These are phyloP conservation scores for Nephila pilipes DNA, from an alignment of 1,140 invertebrate species.

Conservation along the genomic window DNA sequence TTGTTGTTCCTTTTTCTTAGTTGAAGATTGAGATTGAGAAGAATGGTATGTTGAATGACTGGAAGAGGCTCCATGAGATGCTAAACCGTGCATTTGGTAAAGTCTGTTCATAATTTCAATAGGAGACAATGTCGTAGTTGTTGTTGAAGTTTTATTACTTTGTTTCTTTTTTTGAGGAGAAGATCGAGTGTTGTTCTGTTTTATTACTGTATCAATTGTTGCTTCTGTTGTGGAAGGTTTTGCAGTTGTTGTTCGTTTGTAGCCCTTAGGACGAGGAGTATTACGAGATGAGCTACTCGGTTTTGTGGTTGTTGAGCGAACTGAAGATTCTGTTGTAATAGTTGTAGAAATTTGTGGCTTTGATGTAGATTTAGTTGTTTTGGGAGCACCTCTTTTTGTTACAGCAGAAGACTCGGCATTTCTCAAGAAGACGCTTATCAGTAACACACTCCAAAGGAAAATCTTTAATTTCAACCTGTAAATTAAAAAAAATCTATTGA, in stretches of 20 bases:
- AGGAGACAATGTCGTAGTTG: conserved; percentile 61
- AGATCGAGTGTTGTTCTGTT: background rate
- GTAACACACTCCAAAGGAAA: conserved; percentile 43
- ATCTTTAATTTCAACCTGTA: conserved; percentile 47
- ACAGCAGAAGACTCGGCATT: background rate
- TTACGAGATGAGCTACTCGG: background rate
- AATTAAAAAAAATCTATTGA: too few relatives aligned
- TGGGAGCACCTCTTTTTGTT: background rate
- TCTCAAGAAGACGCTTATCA: conserved; percentile 45
- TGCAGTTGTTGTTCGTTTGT: conserved; percentile 57
- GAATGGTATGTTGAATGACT: background rate
- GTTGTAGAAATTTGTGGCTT: conserved; percentile 33
- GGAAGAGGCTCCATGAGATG: conserved; percentile 27
- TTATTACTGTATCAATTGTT: background rate
- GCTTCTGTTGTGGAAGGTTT: conserved; percentile 5
- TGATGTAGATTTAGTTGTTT: conserved; percentile 28
- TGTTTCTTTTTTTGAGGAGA: conserved; percentile 19
- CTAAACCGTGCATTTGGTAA: conserved; percentile 63
- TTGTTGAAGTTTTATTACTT: background rate
- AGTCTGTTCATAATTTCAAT: conserved; percentile 73
- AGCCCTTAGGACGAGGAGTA: conserved; percentile 9
- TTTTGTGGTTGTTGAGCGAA: conserved; percentile 32
- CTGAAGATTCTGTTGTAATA: background rate
- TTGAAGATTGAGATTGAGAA: background rate
- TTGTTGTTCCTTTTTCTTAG: conserved; percentile 38